Evolutionary conservation across 2,113 vertebrate genomes (phyloP), one percentile per base, ranked within the genome.

Genomic region (Aldabrachelys gigantea): DNA sequence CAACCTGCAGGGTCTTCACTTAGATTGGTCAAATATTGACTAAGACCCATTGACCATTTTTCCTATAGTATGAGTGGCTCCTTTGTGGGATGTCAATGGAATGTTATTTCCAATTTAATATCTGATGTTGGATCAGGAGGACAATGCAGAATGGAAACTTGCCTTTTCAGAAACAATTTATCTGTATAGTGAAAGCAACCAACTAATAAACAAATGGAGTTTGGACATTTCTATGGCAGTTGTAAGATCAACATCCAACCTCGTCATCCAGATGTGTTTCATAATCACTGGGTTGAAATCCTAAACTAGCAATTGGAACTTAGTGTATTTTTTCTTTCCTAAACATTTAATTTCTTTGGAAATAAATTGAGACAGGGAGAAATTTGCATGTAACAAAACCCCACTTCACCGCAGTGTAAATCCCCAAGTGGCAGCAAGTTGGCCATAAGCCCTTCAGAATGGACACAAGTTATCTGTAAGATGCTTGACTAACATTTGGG

Each of bases 391-490:
- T 69, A 86, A 87, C 84, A 93, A 88, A 95, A 95, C 41, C 89
- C 83, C 22, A 13, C 78, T 50, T 88, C 41, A 59, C 52, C 31
- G 59, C 49, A 89, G 38, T 27, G 57, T 1, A 47, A 75, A 82
- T 16, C 2, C 2, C 53, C 82, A 83, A 96, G 79, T 72, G 90
- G 90, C 90, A 94, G 53, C 82, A 93, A 94, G 90, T 78, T 93
- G 94, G 84, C 80, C 2, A 0, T 50, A 78, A 79, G 49, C 25
- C 12, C 14, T 80, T 85, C 90, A 88, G 72, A 92, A 91, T 44
- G 82, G 91, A 90, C 1, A 3, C 0, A 5, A 19, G 93, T 91
- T 87, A 94, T 85, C 92, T 91, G 91, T 89, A 82, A 53, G 78
- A 95, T 38, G 25, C 53, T 93, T 4, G 69, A 50, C 38, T 38